Base-by-base conservation (phyloP, 2,888 invertebrate genomes). In the Chalcis sispes region DNA sequence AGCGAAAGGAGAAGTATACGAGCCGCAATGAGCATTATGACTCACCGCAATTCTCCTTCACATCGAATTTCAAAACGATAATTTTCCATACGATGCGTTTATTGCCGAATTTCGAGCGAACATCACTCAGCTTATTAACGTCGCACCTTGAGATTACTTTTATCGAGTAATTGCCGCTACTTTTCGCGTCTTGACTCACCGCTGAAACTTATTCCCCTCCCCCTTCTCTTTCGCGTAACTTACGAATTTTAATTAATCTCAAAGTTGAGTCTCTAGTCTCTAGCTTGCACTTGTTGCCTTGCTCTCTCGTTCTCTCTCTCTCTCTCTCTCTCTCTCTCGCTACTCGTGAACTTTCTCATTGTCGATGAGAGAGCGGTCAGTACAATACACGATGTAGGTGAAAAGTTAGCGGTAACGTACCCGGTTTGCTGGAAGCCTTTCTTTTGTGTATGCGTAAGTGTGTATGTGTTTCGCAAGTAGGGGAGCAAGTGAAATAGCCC, bases 201-300 rank as follows among this genome's bases (percentile, higher is more conserved):
- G 50, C n/a, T n/a, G 15, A 13, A 42, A 13, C 15, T 15, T 42
- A 13, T 15, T 2, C n/a, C n/a, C n/a, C n/a, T n/a, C n/a, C n/a
- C n/a, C n/a, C n/a, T n/a, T n/a, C n/a, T n/a, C 29, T 4, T n/a
- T n/a, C 42, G 13, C 58, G 23, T 32, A 64, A 64, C 64, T 64
- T 64, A 48, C 48, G 32, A 64, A 64, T 64, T 64, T 64, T 64
- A 50, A 67, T 56, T 32, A 58, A 58, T 15, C 42, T 27, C n/a
- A 42, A 42, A 54, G 13, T 48, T 2, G 25, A n/a, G n/a, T n/a
- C n/a, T n/a, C n/a, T n/a, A n/a, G n/a, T n/a, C n/a, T n/a, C n/a
- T n/a, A n/a, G n/a, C n/a, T n/a, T n/a, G n/a, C n/a, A n/a, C n/a
- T n/a, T n/a, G 5, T 36, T 36, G 5, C 36, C 36, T 36, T 10